phyloP scores from a whole-genome alignment of 2,888 invertebrate genomes.

The Apodemia duryi region DNA sequence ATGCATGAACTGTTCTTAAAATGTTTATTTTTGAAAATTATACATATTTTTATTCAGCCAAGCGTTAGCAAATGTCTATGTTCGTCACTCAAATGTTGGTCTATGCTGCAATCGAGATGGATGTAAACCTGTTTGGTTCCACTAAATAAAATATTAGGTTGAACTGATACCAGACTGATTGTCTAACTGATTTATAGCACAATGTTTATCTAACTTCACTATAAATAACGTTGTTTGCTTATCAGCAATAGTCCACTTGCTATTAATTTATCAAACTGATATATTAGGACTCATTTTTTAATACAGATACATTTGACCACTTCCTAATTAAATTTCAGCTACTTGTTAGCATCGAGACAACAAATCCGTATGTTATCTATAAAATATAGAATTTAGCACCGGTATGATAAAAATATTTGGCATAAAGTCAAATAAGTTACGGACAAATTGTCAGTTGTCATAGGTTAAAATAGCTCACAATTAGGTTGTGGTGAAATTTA shows the following conservation, averaged over 20 bases:
- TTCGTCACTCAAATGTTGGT: not conserved
- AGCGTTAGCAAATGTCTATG: not conserved
- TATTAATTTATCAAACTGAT: constrained; percentile 2
- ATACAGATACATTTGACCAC: not conserved
- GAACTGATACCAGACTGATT: constrained; percentile 2
- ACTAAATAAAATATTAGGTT: not conserved
- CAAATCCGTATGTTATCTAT: constrained; percentile 6
- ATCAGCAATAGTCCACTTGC: not conserved
- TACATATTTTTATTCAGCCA: not conserved
- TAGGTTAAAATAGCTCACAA: not conserved
- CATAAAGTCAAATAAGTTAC: constrained; percentile 1
- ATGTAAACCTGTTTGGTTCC: not conserved
- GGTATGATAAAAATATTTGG: constrained; percentile 4
- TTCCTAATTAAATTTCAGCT: not conserved
- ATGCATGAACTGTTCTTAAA: too few relatives aligned
- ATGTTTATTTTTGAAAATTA: too few relatives aligned
- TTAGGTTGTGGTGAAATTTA: constrained; percentile 1
- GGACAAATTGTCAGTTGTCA: constrained; percentile 4
- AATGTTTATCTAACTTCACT: constrained; percentile 3
- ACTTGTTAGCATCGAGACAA: not conserved
- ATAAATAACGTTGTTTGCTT: not conserved
- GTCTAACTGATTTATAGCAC: not conserved
- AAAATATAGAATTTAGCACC: constrained; percentile 4
- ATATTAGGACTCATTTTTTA: not conserved
- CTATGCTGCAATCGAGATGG: not conserved